Evolutionary conservation across 2,113 vertebrate genomes (phyloP).

Genomic region (Tragulus kanchil): DNA sequence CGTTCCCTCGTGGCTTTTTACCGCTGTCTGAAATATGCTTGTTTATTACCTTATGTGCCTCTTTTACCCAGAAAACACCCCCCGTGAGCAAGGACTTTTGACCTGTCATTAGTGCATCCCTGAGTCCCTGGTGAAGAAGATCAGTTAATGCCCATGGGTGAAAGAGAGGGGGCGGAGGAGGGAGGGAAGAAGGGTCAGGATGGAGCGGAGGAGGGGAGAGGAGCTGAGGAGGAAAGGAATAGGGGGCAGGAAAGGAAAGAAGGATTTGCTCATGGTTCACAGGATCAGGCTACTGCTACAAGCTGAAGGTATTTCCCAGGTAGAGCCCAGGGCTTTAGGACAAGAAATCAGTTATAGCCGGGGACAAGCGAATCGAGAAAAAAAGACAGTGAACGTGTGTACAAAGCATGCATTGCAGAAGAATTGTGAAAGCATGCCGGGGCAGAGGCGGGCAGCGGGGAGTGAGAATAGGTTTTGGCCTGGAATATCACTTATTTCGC

Average conservation of each 20-base stretch:
- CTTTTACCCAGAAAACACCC: neutral
- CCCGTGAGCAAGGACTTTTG: neutral
- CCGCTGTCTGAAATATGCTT: neutral
- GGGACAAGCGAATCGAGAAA: neutral
- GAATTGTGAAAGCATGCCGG: neutral
- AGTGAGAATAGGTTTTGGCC: accelerated
- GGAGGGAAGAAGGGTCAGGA: neutral
- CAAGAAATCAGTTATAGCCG: neutral
- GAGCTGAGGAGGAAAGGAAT: accelerated
- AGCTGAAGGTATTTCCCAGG: neutral
- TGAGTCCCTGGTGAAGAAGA: neutral
- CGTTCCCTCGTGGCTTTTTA: neutral
- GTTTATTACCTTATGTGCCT: neutral
- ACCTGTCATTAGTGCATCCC: neutral
- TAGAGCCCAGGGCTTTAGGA: neutral
- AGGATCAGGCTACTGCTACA: neutral
- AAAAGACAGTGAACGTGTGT: neutral
- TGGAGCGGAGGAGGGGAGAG: conserved; percentile 19
- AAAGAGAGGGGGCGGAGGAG: neutral
- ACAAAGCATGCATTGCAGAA: neutral
- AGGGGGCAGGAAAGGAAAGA: conserved; percentile 3
- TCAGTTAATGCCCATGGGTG: neutral
- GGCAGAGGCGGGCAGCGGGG: neutral
- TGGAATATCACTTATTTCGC: neutral
- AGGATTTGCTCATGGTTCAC: conserved; percentile 32